phyloP scores from a whole-genome alignment of 2,113 vertebrate species.

The Gymnarchus niloticus region DNA sequence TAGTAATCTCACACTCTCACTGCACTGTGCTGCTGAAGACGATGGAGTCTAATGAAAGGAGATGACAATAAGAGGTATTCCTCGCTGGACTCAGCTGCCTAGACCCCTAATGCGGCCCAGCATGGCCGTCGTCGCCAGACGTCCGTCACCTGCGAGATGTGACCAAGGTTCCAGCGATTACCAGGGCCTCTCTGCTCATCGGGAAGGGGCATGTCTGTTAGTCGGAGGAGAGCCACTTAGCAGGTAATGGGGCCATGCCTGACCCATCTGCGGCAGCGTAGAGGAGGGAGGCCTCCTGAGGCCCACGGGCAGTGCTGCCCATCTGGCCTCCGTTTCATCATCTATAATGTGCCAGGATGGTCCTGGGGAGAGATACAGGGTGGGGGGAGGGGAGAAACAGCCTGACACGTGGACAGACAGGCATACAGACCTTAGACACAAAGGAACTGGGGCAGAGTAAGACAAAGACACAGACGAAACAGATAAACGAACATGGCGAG shows the following conservation, averaged over 20 bases:
- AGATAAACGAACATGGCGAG: no score
- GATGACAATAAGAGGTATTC: neutral
- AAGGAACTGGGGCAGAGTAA: neutral
- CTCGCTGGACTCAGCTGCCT: neutral
- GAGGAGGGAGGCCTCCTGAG: slow-evolving; percentile 30
- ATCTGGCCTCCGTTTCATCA: slow-evolving; percentile 47
- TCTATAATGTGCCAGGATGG: slow-evolving; percentile 34
- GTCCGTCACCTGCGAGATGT: neutral
- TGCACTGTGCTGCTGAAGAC: neutral
- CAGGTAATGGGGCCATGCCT: slow-evolving; percentile 38
- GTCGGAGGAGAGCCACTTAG: slow-evolving; percentile 39
- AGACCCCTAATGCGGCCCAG: neutral
- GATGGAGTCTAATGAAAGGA: neutral
- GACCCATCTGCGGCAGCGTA: slow-evolving; percentile 38
- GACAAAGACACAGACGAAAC: neutral
- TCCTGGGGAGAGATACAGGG: slow-evolving; percentile 44
- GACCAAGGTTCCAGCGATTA: neutral
- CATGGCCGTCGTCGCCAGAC: neutral
- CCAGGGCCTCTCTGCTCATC: neutral
- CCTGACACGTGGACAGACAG: neutral
- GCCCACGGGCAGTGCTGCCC: slow-evolving; percentile 38
- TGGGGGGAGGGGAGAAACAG: neutral
- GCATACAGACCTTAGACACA: neutral
- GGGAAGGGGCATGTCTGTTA: slow-evolving; percentile 16
- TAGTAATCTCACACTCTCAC: no score